Base-by-base conservation (phyloP, 2,797 vertebrate species). In the Gastrophryne carolinensis region DNA sequence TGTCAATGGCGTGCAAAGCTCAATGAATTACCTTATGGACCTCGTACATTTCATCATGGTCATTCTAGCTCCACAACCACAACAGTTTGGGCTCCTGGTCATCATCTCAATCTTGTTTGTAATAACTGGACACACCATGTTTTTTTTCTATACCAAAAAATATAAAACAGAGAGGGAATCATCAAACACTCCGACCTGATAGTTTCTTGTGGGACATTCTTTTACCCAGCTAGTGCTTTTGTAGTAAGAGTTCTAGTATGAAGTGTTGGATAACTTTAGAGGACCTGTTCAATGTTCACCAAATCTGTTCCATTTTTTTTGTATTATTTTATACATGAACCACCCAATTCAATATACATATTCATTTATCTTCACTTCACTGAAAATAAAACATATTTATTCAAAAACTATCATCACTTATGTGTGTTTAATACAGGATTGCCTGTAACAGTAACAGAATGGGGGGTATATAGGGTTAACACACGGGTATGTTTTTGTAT, bases 21-120 rank as follows among this genome's bases (percentile, higher is more conserved):
- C 93, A 8, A 90, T 94, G 90, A 92, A 93, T 78, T 91, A 92
- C 80, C 85, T 94, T 80, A 92, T 91, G 90, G 91, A 92, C 76
- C 84, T 94, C 57, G 87, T 90, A 61, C 91, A 88, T 85, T 93
- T 92, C 78, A 82, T 89, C 58, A 89, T 88, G 75, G 86, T 93
- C 80, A 89, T 91, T 80, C 86, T 90, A 1, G 89, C 87, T 56
- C 86, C 87, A 1, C 84, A 89, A 82, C 89, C 83, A 0, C 89
- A 92, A 75, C 87, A 90, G 83, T 91, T 88, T 68, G 88, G 90
- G 68, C 81, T 91, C 80, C 82, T 93, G 15, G 87, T 90, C 74
- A 90, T 91, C 69, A 89, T 90, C 85, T 93, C 92, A 41, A 85
- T 87, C 6, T 77, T 86, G 30, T 91, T 90, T 86, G 90, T 92